Conservation (phyloP, 2,113 vertebrate species). For the Porphyrio hochstetteri region DNA sequence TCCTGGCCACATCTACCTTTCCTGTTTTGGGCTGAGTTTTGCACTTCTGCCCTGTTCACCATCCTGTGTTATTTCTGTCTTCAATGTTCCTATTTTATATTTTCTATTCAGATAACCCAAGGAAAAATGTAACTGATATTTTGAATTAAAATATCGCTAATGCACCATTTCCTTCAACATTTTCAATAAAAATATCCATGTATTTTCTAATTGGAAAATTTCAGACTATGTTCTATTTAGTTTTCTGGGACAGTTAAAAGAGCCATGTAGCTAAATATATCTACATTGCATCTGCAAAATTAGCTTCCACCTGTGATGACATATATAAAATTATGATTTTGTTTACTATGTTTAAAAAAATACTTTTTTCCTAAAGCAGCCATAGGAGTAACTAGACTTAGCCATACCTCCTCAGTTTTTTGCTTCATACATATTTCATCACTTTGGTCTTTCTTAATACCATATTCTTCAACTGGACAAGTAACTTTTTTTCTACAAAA, state of each 20-base stretch:
- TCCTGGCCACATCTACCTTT: background rate
- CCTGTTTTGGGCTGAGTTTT: background rate
- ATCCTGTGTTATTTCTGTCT: background rate
- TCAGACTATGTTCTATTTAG: background rate
- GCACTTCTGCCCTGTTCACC: background rate
- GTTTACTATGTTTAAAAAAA: background rate
- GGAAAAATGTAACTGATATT: background rate
- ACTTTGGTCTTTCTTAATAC: background rate
- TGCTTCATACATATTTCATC: background rate
- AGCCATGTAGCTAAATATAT: background rate
- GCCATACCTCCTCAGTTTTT: background rate
- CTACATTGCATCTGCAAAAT: background rate
- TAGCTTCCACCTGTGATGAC: background rate
- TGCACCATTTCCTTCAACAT: background rate
- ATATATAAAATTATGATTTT: background rate
- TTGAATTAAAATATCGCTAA: background rate
- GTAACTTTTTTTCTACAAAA: background rate
- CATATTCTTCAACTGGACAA: background rate
- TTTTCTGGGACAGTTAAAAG: background rate
- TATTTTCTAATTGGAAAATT: background rate
- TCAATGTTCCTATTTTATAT: background rate
- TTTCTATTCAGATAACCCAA: background rate
- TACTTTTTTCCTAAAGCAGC: background rate
- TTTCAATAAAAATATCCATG: background rate
- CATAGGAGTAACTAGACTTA: background rate